Evolutionary conservation across 2,113 vertebrate genomes (phyloP), one percentile per base, ranked within the genome.

Genomic region (Odontophorus gujanensis): DNA sequence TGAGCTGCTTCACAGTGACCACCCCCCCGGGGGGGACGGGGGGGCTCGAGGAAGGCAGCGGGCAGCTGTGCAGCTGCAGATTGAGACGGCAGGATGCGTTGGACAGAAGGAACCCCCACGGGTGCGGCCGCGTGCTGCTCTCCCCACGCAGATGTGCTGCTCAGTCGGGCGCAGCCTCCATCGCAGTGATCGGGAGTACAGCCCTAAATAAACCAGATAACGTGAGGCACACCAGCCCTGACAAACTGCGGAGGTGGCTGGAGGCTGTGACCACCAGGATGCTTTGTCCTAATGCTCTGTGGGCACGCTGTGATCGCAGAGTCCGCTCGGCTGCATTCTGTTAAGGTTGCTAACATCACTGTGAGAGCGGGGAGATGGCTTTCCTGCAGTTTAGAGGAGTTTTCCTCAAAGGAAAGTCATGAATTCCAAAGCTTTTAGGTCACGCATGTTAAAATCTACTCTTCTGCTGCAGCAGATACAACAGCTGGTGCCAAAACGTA

Each of bases 341-440:
- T 13, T 67, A 53, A 2, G 1, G 89, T 18, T 79, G 96, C 88
- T 80, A 61, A 80, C 75, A 69, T 65, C 84, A 48, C 50, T 3
- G 3, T 13, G 89, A 65, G 77, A 81, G 71, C 28, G 21, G 13
- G 81, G 89, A 90, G 43, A 85, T 67, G 87, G 76, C 67, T 87
- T 85, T 59, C 66, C 84, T 65, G 90, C 74, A 57, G 43, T 62
- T 55, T 50, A 76, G 63, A 0, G 1, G 58, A 76, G 79, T 43
- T 48, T 63, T 89, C 87, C 95, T 96, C 91, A 87, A 94, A 96
- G 91, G 81, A 83, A 93, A 95, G 80, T 55, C 83, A 74, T 26
- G 93, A 95, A 96, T 96, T 96, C 92, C 95, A 96, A 90, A 95
- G 93, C 96, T 92, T 94, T 96, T 83, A 96, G 93, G 85, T 96